These are phyloP conservation scores for Drosophila athabasca DNA, from an alignment of 1,140 invertebrate genomes.

Conservation along the genomic window DNA sequence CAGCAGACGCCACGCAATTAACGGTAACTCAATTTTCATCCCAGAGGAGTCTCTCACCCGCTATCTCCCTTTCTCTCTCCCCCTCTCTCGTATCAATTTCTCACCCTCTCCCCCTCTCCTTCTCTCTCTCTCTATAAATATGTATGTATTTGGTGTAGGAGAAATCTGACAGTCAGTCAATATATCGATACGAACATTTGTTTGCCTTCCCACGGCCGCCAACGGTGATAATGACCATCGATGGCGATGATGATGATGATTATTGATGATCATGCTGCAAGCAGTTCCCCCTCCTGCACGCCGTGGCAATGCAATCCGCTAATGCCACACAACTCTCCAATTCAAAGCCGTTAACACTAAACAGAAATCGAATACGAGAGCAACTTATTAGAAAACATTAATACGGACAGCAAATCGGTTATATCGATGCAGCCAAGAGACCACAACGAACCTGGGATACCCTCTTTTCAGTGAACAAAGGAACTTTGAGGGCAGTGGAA, in stretches of 20 bases:
- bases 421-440: conserved; percentile 45
- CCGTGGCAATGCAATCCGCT: conserved; percentile 51
- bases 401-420: conserved; percentile 49
- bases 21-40: conserved; percentile 73
- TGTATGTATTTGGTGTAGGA: conserved; percentile 27
- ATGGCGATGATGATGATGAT: conserved; percentile 16
- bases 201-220: conserved; percentile 65
- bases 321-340: conserved; percentile 70
- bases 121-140: conserved; percentile 7
- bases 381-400: conserved; percentile 49
- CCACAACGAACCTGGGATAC: conserved; percentile 9
- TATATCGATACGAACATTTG: conserved; percentile 46
- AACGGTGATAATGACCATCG: conserved; percentile 44
- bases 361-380: conserved; percentile 65
- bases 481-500: not conserved
- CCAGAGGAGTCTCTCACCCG: conserved; percentile 28
- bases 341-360: conserved; percentile 56
- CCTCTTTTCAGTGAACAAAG: not conserved
- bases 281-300: conserved; percentile 29
- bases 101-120: conserved; percentile 3
- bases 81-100: too few relatives aligned
- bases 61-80: too few relatives aligned
- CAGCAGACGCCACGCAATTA: conserved; percentile 55
- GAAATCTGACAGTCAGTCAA: conserved; percentile 34
- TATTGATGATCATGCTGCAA: conserved; percentile 31